These are phyloP conservation scores for Drosophila sordidula DNA, from an alignment of 2,888 invertebrate species.

Conservation along the genomic window DNA sequence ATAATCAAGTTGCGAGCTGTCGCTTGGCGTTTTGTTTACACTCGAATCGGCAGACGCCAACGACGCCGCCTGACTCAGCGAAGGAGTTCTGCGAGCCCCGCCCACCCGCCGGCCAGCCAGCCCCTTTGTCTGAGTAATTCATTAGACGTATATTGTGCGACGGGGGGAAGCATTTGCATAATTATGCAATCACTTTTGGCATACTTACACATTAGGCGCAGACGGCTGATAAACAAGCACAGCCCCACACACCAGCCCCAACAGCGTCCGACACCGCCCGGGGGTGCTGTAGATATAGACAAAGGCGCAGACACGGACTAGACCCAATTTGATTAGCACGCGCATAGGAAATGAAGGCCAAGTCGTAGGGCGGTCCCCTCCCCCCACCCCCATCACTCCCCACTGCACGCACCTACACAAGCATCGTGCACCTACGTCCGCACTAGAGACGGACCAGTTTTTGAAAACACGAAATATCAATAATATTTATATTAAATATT, in stretches of 20 bases:
- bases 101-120: background rate
- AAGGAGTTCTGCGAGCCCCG: constrained; percentile 16
- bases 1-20: constrained; percentile 54
- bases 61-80: constrained; percentile 4
- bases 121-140: constrained; percentile 68
- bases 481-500: too few species aligned
- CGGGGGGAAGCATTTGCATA: constrained; percentile 75
- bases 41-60: constrained; percentile 21
- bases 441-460: background rate
- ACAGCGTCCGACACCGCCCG: constrained; percentile 13
- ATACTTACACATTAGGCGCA: constrained; percentile 80
- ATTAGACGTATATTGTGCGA: constrained; percentile 77
- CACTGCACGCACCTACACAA: constrained; percentile 8
- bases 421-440: constrained; percentile 5
- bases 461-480: too few species aligned
- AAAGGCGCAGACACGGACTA: constrained; percentile 75
- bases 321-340: constrained; percentile 78
- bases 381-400: background rate
- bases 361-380: constrained; percentile 26
- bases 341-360: constrained; percentile 75
- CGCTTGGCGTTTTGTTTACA: constrained; percentile 53
- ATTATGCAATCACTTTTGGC: constrained; percentile 82
- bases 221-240: constrained; percentile 76
- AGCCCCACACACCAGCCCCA: constrained; percentile 4
- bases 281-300: constrained; percentile 34